These are phyloP conservation scores for Sylvicola cinctus DNA, from an alignment of 2,888 invertebrate species.

Conservation along the genomic window DNA sequence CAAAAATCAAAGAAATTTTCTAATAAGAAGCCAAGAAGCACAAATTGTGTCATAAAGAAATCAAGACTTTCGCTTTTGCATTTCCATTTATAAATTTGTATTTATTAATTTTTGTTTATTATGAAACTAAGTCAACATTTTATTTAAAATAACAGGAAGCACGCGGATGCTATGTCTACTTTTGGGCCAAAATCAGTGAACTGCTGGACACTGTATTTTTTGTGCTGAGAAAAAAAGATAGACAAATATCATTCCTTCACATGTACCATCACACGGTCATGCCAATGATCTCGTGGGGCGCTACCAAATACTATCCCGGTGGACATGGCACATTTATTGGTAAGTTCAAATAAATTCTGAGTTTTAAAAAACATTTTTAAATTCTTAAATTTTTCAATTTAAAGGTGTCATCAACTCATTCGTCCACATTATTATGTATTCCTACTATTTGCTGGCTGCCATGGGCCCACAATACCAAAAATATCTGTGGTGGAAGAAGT, in stretches of 20 bases:
- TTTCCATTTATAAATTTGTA: too few species aligned
- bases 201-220: conserved; percentile 85
- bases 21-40: too few species aligned
- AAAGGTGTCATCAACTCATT: conserved; percentile 73
- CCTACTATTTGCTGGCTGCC: conserved; percentile 77
- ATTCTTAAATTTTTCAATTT: neutral
- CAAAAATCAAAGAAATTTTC: too few species aligned
- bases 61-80: too few species aligned
- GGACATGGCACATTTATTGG: conserved; percentile 77
- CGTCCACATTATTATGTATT: conserved; percentile 88
- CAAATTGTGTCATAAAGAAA: too few species aligned
- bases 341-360: conserved; percentile 2
- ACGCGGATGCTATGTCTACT: conserved; percentile 64
- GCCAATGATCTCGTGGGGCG: conserved; percentile 87
- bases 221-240: conserved; percentile 75
- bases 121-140: too few species aligned
- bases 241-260: conserved; percentile 77
- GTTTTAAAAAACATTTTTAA: neutral
- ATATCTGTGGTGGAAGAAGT: conserved; percentile 86
- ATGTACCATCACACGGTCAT: conserved; percentile 89
- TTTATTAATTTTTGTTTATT: too few species aligned
- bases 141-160: conserved; percentile 33
- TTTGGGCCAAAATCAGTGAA: conserved; percentile 75
- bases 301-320: conserved; percentile 68
- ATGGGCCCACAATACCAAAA: conserved; percentile 71